Evolutionary conservation across 2,113 vertebrate genomes (phyloP), one percentile per base, ranked within the genome.

Genomic region (Amphiprion percula): DNA sequence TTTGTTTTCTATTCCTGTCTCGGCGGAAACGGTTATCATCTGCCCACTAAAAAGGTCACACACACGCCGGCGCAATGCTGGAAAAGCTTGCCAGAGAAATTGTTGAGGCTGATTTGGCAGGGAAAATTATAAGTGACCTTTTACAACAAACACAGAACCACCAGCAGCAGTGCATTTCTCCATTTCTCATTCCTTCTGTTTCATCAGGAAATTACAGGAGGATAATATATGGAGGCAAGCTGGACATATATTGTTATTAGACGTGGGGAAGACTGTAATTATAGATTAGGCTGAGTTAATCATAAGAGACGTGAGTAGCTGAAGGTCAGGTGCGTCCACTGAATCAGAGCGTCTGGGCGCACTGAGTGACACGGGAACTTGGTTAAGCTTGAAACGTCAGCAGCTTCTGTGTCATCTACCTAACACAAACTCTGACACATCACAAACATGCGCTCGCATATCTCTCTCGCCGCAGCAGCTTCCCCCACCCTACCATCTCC

Each of bases 1-100:
- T 95, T 95, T 88, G 78, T 93, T 93, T 92, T 93, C 92, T 94
- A 92, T 94, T 95, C 89, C 87, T 91, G 89, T 92, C 93, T 86
- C 75, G 61, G 68, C 46, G 84, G 91, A 92, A 92, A 93, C 81
- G 69, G 89, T 87, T 91, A 91, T 94, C 93, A 92, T 94, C 90
- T 92, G 87, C 86, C 88, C 88, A 87, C 87, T 88, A 88, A 90
- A 94, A 94, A 94, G 94, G 94, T 94, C 92, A 92, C 77, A 82
- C 81, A 68, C 84, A 79, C 86, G 65, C 86, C 70, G 53, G 66
- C 70, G 50, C 87, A 82, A 86, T 37, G 76, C 81, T 90, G 77
- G 68, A 88, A 79, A 89, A 84, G 58, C 83, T 87, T 86, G 87
- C 89, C 89, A 90, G 88, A 91, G 88, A 88, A 91, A 91, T 87